These are phyloP conservation scores for Chloebia gouldiae DNA, from an alignment of 2,113 vertebrate genomes.

Conservation along the genomic window DNA sequence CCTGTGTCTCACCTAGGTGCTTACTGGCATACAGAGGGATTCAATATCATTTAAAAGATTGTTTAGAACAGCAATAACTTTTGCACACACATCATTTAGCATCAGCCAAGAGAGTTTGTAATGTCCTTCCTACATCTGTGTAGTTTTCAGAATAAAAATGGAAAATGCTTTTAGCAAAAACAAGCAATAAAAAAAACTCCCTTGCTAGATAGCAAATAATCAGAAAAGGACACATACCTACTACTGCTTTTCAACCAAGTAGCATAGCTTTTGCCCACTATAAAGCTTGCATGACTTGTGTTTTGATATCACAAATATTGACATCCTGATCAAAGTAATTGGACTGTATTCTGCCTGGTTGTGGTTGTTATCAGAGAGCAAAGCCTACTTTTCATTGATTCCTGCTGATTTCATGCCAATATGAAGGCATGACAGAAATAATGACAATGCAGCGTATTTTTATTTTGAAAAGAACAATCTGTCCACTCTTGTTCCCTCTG, in stretches of 20 bases:
- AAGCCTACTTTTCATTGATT: background rate
- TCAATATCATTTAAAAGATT: background rate
- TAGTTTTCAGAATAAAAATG: background rate
- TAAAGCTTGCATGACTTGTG: background rate
- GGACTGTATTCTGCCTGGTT: background rate
- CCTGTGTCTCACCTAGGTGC: background rate
- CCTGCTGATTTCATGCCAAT: constrained; percentile 6
- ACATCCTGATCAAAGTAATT: constrained; percentile 18
- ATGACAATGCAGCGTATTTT: background rate
- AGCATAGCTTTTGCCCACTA: background rate
- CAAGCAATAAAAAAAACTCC: background rate
- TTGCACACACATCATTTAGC: background rate
- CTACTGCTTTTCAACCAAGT: background rate
- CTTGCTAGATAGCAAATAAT: background rate
- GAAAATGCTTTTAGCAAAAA: constrained; percentile 7
- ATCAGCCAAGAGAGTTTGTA: background rate
- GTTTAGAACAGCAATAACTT: constrained; percentile 12
- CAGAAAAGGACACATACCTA: background rate
- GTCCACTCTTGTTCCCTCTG: background rate
- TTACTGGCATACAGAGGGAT: background rate
- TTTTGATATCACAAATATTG: constrained; percentile 1
- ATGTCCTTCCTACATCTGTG: background rate
- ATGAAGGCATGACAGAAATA: background rate
- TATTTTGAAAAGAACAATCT: constrained; percentile 19
- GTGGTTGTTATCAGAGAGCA: background rate